Base-by-base conservation (phyloP, 2,888 invertebrate genomes). In the Cephus runcator region DNA sequence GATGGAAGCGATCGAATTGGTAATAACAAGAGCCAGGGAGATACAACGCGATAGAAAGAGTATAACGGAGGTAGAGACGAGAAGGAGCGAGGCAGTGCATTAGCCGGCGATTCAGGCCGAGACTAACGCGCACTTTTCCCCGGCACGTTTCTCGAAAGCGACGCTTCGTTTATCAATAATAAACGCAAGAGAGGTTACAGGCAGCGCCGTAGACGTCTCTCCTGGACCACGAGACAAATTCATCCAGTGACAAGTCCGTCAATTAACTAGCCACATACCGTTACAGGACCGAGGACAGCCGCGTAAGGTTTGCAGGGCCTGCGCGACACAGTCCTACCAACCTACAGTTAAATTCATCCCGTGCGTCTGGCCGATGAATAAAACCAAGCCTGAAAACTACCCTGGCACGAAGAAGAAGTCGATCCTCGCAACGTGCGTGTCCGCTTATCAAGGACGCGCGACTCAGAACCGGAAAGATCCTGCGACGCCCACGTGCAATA, bases 41-140 rank as follows among this genome's bases (percentile, higher is more conserved):
- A 69, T 56, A 69, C n/a, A 6, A 71, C 34, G 80, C 74, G 77
- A 77, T 69, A 56, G 77, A 78, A 77, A 79, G 78, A 74, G 11
- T 11, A 76, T 35, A 35, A 33, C 15, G 23, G 30, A 56, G 56
- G 31, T 77, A 71, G 69, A 69, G 77, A 69, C n/a, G 15, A 75
- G 73, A 75, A 68, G 73, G 73, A 34, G 69, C 56, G 34, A 35
- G 35, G 78, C 79, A 86, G 87, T 85, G 87, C 85, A 91, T 91
- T 91, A 91, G 85, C 83, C 81, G 86, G 85, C 86, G 91, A 91
- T 91, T 91, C 90, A 91, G 91, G 91, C 90, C 91, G 91, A 88
- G 91, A 91, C 91, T 90, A 91, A 91, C 89, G 90, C 86, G 87
- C 88, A 91, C 91, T 91, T 91, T 91, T 91, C 90, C 90, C 86